phyloP scores from a whole-genome alignment of 2,797 vertebrate genomes.

The Limnodromus scolopaceus region DNA sequence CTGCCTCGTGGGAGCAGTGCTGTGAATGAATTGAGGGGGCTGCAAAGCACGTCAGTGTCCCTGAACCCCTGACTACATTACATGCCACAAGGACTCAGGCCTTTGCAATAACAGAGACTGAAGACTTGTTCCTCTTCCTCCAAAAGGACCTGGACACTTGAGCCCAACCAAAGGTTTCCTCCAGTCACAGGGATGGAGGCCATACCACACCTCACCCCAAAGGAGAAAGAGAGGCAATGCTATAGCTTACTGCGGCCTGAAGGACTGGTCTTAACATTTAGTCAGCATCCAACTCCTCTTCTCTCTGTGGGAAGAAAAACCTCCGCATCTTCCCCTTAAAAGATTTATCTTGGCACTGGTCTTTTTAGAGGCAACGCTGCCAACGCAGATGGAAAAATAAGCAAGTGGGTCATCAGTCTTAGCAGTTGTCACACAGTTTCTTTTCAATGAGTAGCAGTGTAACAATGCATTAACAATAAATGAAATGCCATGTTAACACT shows the following conservation, averaged over 20 bases:
- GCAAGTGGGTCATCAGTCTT: constrained; percentile 68
- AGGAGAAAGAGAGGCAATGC: not conserved
- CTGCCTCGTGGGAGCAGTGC: not conserved
- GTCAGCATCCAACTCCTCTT: not conserved
- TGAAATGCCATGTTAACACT: constrained; percentile 73
- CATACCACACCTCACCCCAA: not conserved
- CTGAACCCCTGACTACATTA: not conserved
- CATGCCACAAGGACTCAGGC: not conserved
- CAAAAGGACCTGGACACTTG: accelerated
- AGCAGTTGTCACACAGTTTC: constrained; percentile 58
- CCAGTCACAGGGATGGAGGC: not conserved
- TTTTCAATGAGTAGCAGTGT: constrained; percentile 69
- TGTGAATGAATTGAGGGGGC: accelerated
- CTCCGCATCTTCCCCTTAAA: not conserved
- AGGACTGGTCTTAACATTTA: not conserved
- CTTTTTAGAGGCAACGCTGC: constrained; percentile 11
- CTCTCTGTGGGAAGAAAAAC: not conserved
- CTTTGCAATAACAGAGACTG: not conserved
- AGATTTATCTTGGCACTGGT: not conserved
- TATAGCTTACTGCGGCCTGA: not conserved
- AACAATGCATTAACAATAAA: constrained; percentile 74
- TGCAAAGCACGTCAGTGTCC: not conserved
- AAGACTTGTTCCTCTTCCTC: not conserved
- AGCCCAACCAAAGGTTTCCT: not conserved
- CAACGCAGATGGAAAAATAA: constrained; percentile 67